Conservation (phyloP, 2,888 invertebrate species). For the Rambutsinella grinnellia region DNA sequence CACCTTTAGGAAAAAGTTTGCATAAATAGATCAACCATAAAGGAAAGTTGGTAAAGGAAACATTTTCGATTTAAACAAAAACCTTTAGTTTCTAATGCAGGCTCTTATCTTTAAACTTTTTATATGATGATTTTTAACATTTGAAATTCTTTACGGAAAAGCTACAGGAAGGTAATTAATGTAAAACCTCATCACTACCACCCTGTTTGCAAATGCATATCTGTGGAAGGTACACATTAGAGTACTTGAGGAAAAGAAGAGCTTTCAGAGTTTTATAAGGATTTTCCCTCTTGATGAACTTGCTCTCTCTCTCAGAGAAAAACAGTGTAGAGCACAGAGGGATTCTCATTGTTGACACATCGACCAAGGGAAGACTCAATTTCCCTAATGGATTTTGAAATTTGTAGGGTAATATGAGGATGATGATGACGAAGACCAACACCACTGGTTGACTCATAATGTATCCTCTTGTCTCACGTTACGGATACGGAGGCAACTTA, state of each 20-base stretch:
- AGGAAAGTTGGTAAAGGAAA: too few species aligned
- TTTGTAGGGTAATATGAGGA: slow-evolving; percentile 54
- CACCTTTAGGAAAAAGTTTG: too few species aligned
- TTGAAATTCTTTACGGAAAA: too few species aligned
- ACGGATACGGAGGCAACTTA: too few species aligned
- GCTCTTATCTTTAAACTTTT: too few species aligned
- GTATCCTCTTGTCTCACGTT: slow-evolving; percentile 31
- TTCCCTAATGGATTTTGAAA: slow-evolving; percentile 66
- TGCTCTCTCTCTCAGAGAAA: too few species aligned
- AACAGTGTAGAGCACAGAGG: too few species aligned
- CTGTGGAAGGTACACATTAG: neutral
- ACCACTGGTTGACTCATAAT: slow-evolving; percentile 32
- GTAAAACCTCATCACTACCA: neutral
- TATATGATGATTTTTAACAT: too few species aligned
- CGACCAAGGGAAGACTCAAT: slow-evolving; percentile 65
- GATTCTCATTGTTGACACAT: slow-evolving; percentile 40
- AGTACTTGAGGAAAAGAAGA: neutral
- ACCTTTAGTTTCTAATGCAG: too few species aligned
- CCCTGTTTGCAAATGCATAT: neutral
- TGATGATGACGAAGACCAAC: slow-evolving; percentile 8
- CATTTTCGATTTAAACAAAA: too few species aligned
- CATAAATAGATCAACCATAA: too few species aligned
- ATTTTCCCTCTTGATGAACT: slow-evolving; percentile 25
- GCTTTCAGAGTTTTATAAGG: neutral
- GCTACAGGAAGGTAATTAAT: neutral